Base-by-base conservation (phyloP, 1,140 invertebrate species). In the Nasonia vitripennis region DNA sequence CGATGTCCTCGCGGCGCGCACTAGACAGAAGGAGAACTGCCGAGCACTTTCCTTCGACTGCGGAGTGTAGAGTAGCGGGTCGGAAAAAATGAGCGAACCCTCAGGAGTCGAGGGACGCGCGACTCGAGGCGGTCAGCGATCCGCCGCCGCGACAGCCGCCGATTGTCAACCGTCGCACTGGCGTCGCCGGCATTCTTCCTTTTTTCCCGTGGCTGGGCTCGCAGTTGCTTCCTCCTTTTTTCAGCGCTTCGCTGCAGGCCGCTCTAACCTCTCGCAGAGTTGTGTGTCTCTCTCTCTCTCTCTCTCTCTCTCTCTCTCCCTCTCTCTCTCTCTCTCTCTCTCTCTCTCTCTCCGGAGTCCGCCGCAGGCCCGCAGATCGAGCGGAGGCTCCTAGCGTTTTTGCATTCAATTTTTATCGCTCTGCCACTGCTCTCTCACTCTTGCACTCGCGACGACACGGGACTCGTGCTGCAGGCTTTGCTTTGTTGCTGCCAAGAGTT, bases 161-260 rank as follows among this genome's bases (percentile, higher is more conserved):
- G 41, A 79, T 84, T 84, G 83, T 84, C 83, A 84, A 84, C 77
- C 45, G 78, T 85, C 62, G 77, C 70, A 80, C 78, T 85, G 83
- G 78, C 78, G 78, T 84, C 75, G 70, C 78, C 86, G 86, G 86
- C 86, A 86, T 86, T 84, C 70, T 83, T 83, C 41, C 12, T 71
- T 67, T 80, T 84, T 45, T 34, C 17, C 41, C 70, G 45, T 55
- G 14, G 20, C 55, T 62, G 55, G 55, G 55, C 20, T n/a, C 51
- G 12, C 14, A 6, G 41, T 10, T 45, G 17, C 55, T 67, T 23
- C 45, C 12, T 23, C 74, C 55, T 71, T 34, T 37, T 51, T 5
- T n/a, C 80, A 55, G n/a, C 80, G 23, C 67, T 67, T 67, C 55
- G 62, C 31, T 41, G 55, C 62, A 68, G 34, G 10, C 41, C 62